Evolutionary conservation across 2,888 invertebrate genomes (phyloP), one percentile per base, ranked within the genome.

Genomic region (Archaeoteleia sp.): DNA sequence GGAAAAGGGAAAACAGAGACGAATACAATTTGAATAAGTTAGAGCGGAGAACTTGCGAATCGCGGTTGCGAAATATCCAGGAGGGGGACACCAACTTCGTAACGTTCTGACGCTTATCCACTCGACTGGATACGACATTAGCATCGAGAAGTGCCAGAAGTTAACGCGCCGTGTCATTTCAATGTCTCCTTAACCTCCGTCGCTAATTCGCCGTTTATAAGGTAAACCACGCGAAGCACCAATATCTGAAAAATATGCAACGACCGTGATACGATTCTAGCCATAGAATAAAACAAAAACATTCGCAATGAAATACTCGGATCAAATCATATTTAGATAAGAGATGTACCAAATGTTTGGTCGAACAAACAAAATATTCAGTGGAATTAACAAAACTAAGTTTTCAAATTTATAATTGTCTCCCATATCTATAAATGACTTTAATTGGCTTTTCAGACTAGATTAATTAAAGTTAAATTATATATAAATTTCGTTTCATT

Each of bases 81-180:
- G 42, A 48, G 75, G 76, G 78, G 74, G 75, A 77, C 73, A 74
- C 73, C 75, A 77, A 80, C 75, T 81, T 77, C 61, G 70, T 62
- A 70, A 72, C 70, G 62, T 70, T 65, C 73, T 72, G 77, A 78
- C 79, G 74, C 75, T 78, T 69, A 72, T 62, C 73, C 71, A 68
- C 74, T 74, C 70, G 68, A 71, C 61, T 71, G 74, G 75, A 62
- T 75, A 71, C 73, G 60, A 74, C 80, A 80, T 79, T 78, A 79
- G 74, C 80, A 81, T 79, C 72, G 74, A 70, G 74, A 80, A 79
- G 77, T 76, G 79, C 71, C 78, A 78, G 71, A 77, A 82, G 77
- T 78, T 80, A 78, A 81, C 76, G 73, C 76, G 69, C 68, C 77
- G 74, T 76, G 82, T 80, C 82, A 80, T 78, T 81, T 79, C 75